phyloP scores from a whole-genome alignment of 2,113 vertebrate genomes.

The Syrrhaptes paradoxus region DNA sequence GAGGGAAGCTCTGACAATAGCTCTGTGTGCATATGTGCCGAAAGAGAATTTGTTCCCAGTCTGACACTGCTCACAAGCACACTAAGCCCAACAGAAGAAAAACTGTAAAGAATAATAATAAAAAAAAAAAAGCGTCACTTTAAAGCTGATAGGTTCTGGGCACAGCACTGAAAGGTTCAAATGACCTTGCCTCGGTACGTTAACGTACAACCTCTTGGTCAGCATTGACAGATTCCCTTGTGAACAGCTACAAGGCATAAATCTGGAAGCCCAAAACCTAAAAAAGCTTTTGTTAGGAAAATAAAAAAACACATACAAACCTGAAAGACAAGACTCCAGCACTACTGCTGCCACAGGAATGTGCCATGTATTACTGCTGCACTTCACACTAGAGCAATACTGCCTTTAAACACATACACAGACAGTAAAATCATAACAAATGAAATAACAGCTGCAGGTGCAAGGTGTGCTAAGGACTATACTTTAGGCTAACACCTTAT shows the following conservation, averaged over 20 bases:
- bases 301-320: background rate
- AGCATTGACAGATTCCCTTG: background rate
- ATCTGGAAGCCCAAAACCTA: background rate
- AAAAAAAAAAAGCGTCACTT: background rate
- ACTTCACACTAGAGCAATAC: background rate
- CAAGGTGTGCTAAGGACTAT: background rate
- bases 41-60: conserved; percentile 3
- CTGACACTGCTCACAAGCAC: background rate
- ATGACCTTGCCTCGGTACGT: background rate
- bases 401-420: background rate
- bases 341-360: background rate
- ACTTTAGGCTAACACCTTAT: background rate
- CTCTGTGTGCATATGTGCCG: background rate
- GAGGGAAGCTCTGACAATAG: conserved; percentile 15
- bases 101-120: background rate
- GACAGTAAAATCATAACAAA: background rate
- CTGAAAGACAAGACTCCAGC: background rate
- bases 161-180: background rate
- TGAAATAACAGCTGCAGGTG: background rate
- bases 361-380: background rate
- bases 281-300: background rate
- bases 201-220: background rate
- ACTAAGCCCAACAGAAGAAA: background rate
- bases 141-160: background rate
- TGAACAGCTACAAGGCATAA: background rate